Evolutionary conservation across 23 tunicate species (phyloP), one percentile per base, ranked within the genome.

Genomic region (Ciona savignyi): DNA sequence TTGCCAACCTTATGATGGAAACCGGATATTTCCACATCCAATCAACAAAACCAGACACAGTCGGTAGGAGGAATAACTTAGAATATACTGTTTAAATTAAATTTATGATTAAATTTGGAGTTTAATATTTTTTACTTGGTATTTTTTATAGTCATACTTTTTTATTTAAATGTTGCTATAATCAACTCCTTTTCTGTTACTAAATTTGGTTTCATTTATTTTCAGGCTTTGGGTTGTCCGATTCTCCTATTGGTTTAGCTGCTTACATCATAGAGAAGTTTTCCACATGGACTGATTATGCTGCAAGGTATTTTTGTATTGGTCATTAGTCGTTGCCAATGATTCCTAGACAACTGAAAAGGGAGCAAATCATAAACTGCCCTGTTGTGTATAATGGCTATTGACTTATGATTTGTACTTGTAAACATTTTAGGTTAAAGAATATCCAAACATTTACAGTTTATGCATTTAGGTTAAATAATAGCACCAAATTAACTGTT

Each of bases 1-100:
- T 84, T 29, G 25, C 25, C 9, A 29, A 76, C 2, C 0, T 70
- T 32, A 23, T 85, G 19, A 34, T 30, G 27, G 97, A 91, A 71
- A 84, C 86, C 19, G 97, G 97, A 1, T 91, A 91, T 34, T 62
- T 80, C 22, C 97, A 91, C 48, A n/a, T 91, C 2, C 97, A 91
- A 33, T 83, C 91, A 23, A 91, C 97, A 0, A 91, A 91, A 71
- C 97, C 97, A 6, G 97, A 91, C 33, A 91, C 97, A 25, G 82
- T 91, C 0, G 97, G 97, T 91, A 51, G 31, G 65, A 49, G 2
- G 29, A 62, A 27, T 66, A 31, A n/a, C n/a, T n/a, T n/a, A n/a
- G n/a, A n/a, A n/a, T n/a, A n/a, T n/a, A n/a, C n/a, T n/a, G n/a
- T n/a, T n/a, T n/a, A n/a, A n/a, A n/a, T n/a, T n/a, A n/a, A n/a